Evolutionary conservation across 2,888 invertebrate genomes (phyloP).

Genomic region (Limnephilus auricula): DNA sequence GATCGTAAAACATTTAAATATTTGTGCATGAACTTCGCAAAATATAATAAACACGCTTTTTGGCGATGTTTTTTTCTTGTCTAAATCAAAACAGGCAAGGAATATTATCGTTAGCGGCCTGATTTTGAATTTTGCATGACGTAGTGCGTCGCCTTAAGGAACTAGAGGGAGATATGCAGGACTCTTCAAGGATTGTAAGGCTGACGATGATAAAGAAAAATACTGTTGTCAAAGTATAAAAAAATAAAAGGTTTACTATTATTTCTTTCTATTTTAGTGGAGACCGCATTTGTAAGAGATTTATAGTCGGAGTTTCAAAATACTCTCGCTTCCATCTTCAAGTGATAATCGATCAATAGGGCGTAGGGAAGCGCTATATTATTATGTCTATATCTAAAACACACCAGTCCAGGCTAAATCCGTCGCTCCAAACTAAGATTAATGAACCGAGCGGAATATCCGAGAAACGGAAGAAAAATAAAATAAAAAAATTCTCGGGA

Average conservation of each 20-base stretch:
- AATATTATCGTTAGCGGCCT: too few relatives aligned
- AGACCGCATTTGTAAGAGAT: constrained; percentile 26
- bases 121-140: too few relatives aligned
- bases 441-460: constrained; percentile 40
- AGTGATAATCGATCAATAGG: constrained; percentile 37
- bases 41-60: too few relatives aligned
- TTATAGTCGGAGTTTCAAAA: constrained; percentile 37
- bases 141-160: too few relatives aligned
- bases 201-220: too few relatives aligned
- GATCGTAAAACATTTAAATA: too few relatives aligned
- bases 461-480: constrained; percentile 45
- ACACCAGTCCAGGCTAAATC: constrained; percentile 15
- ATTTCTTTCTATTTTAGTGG: neutral
- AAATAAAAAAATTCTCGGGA: neutral
- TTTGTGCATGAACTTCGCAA: too few relatives aligned
- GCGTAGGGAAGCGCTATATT: constrained; percentile 8
- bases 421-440: constrained; percentile 48
- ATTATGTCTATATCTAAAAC: neutral
- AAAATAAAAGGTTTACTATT: neutral
- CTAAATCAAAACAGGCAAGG: too few relatives aligned
- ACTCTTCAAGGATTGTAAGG: too few relatives aligned
- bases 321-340: constrained; percentile 17
- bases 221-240: too few relatives aligned
- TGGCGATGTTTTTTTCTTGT: too few relatives aligned
- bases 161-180: too few relatives aligned